Conservation (phyloP, 2,113 vertebrate species). For the Dasypus novemcinctus region DNA sequence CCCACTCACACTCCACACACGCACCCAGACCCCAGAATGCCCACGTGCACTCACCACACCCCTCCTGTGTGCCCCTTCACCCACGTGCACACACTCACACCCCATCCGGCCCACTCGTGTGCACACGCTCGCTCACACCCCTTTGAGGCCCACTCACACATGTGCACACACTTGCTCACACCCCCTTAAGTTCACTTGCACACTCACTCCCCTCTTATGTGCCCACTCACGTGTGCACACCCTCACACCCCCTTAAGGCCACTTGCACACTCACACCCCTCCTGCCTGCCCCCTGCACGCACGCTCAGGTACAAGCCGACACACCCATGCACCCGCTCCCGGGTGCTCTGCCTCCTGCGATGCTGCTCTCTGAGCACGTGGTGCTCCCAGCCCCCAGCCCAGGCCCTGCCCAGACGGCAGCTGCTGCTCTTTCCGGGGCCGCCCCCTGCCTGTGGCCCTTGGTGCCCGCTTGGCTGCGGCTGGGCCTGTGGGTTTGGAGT, state of each 20-base stretch:
- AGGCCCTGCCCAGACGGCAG: neutral
- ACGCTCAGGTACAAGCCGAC: fast-evolving
- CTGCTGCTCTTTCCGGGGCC: neutral
- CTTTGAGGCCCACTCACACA: neutral
- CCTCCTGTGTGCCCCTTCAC: too few species aligned
- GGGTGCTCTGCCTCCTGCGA: fast-evolving
- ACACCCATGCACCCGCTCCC: too few species aligned
- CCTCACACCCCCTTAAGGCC: fast-evolving
- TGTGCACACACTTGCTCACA: neutral
- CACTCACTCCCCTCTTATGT: too few species aligned
- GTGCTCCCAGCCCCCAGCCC: fast-evolving
- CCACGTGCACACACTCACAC: too few species aligned
- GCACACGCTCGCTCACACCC: neutral
- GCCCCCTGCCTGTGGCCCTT: neutral
- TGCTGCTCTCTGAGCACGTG: fast-evolving
- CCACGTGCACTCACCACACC: too few species aligned
- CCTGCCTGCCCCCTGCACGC: fast-evolving
- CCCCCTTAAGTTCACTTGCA: too few species aligned
- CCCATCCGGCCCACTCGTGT: neutral
- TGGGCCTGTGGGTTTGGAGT: neutral
- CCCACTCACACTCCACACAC: too few species aligned
- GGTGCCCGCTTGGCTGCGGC: neutral
- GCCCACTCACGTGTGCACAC: too few species aligned
- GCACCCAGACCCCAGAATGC: neutral
- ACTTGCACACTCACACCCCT: too few species aligned